Base-by-base conservation (phyloP, 2,888 invertebrate species). In the Trissolcus brochymenae region DNA sequence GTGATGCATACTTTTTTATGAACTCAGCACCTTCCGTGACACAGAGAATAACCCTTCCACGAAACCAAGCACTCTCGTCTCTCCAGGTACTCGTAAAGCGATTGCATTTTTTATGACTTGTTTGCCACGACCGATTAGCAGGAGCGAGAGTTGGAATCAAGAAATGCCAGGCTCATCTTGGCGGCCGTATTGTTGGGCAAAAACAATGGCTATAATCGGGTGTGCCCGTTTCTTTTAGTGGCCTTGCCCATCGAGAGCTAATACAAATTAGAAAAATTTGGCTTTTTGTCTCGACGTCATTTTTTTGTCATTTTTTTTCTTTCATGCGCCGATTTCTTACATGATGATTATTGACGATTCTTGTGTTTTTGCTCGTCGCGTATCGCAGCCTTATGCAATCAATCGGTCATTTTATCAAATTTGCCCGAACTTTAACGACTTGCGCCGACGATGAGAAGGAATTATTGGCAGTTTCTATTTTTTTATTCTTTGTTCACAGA, bases 61-160 rank as follows among this genome's bases (percentile, higher is more conserved):
- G 86, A 87, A 87, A 82, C 78, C 84, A 82, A 82, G 85, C 84
- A 83, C 82, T 85, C 84, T 81, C 81, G 81, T 84, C 84, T 87
- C 87, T 86, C 85, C 85, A 80, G 80, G 84, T 87, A 86, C 87
- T 87, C 87, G 86, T 87, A 85, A 88, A 86, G 82, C 83, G 86
- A 87, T 84, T 85, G 85, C 82, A 83, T 83, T 83, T 85, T 87
- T 86, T 87, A 87, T 84, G 85, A 85, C 84, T 83, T 80, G 80
- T 80, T 80, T 80, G 81, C 84, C 82, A 82, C 84, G 82, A 82
- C 74, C 84, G 84, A 86, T 87, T 85, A 86, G 83, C 82, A 82
- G 83, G 81, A 84, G 84, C 80, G 80, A 79, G 76, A 82, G 80
- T 81, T 81, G 82, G 82, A 82, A 82, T 82, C 82, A 83, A 80